These are phyloP conservation scores for Mya arenaria DNA, from an alignment of 1,140 invertebrate species.

Conservation along the genomic window DNA sequence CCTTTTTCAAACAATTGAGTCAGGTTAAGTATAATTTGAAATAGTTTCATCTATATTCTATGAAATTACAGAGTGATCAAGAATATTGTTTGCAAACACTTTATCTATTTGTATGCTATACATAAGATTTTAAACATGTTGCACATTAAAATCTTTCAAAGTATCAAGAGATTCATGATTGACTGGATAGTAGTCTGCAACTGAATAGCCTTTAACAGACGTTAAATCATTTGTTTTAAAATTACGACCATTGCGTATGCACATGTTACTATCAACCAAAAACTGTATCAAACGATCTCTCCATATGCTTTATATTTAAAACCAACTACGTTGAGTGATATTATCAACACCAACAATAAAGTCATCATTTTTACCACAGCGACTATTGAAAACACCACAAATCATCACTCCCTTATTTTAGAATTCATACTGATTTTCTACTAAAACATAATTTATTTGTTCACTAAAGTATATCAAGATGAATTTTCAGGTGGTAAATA, in stretches of 20 bases:
- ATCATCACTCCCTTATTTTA: neutral
- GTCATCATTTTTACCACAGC: neutral
- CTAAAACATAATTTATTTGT: neutral
- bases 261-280: neutral
- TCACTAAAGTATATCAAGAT: too few species aligned
- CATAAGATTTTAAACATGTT: neutral
- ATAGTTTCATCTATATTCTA: neutral
- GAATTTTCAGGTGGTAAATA: too few species aligned
- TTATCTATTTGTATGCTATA: neutral
- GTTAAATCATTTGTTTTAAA: neutral
- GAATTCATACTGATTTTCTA: neutral
- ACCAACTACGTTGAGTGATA: neutral
- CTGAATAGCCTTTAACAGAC: neutral
- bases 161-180: neutral
- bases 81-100: constrained; percentile 1
- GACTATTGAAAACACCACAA: neutral
- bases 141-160: constrained; percentile 10
- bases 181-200: neutral
- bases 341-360: neutral
- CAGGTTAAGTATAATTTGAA: neutral
- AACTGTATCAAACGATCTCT: neutral
- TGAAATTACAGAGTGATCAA: constrained; percentile 9
- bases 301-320: neutral
- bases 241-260: neutral
- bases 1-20: neutral